phyloP scores from a whole-genome alignment of 2,888 invertebrate genomes.

The Barypeithes pellucidus region DNA sequence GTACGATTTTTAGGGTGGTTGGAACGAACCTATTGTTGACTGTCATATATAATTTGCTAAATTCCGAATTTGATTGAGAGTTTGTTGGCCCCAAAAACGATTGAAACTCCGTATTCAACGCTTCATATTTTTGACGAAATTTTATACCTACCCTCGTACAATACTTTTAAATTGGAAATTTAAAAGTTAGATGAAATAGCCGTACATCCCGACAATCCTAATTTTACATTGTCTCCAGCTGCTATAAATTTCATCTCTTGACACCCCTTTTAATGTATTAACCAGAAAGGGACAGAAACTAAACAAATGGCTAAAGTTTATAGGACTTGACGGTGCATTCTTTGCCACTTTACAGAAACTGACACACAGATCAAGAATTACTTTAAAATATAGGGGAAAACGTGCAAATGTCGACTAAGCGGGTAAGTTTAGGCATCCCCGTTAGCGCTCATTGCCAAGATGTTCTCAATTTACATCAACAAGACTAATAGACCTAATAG shows the following conservation, averaged over 20 bases:
- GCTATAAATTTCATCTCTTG: constrained; percentile 20
- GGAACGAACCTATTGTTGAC: no score
- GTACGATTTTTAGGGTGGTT: no score
- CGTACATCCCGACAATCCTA: constrained; percentile 6
- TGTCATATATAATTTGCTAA: no score
- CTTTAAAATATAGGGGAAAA: constrained; percentile 14
- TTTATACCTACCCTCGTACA: not conserved
- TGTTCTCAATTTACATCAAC: no score
- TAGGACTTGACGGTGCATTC: constrained; percentile 30
- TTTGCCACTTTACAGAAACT: constrained; percentile 27
- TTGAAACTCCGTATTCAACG: no score
- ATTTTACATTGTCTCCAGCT: constrained; percentile 2
- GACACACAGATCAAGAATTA: constrained; percentile 32
- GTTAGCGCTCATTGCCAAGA: no score
- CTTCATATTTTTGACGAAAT: not conserved
- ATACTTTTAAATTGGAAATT: constrained; percentile 15
- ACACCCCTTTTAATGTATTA: constrained; percentile 26
- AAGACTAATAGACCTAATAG: no score
- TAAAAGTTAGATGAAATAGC: constrained; percentile 24
- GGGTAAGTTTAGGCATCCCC: no score
- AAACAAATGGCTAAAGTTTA: constrained; percentile 34
- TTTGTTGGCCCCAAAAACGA: no score
- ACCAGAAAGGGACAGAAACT: constrained; percentile 16
- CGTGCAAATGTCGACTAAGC: not conserved
- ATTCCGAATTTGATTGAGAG: no score